phyloP scores from a whole-genome alignment of 1,140 invertebrate genomes.

The Aphis craccivora region DNA sequence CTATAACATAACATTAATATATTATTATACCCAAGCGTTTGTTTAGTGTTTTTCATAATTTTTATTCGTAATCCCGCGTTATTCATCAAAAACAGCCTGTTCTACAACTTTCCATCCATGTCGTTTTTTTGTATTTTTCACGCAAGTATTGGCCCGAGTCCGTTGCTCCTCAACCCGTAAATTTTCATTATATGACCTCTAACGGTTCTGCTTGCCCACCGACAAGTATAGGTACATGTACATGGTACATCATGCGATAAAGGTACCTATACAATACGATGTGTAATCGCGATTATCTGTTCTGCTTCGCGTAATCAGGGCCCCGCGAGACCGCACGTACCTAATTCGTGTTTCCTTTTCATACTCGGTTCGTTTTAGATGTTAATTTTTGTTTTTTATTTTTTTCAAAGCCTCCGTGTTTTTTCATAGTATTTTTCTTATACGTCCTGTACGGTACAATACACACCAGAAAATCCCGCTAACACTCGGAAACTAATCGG shows the following conservation, averaged over 20 bases:
- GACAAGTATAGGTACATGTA: neutral
- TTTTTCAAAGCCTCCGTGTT: neutral
- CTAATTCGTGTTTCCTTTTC: conserved; percentile 53
- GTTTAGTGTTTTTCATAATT: neutral
- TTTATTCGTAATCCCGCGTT: neutral
- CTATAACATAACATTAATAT: neutral
- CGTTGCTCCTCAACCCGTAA: neutral
- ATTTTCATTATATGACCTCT: conserved; percentile 35
- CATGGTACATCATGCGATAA: neutral
- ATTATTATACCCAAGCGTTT: neutral
- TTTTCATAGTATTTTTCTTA: neutral
- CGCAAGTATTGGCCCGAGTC: neutral
- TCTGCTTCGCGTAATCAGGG: conserved; percentile 44
- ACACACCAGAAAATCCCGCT: neutral
- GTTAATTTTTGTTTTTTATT: conserved; percentile 25
- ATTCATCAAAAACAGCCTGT: neutral
- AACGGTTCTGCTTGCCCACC: conserved; percentile 24
- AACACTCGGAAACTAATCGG: conserved; percentile 3
- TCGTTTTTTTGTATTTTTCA: neutral
- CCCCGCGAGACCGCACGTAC: conserved; percentile 4
- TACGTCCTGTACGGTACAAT: neutral
- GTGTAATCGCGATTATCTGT: conserved; percentile 42
- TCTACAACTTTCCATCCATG: neutral
- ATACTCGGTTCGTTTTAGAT: conserved; percentile 48
- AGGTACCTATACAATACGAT: neutral